phyloP scores from a whole-genome alignment of 2,113 vertebrate species.

The Malurus elegans region DNA sequence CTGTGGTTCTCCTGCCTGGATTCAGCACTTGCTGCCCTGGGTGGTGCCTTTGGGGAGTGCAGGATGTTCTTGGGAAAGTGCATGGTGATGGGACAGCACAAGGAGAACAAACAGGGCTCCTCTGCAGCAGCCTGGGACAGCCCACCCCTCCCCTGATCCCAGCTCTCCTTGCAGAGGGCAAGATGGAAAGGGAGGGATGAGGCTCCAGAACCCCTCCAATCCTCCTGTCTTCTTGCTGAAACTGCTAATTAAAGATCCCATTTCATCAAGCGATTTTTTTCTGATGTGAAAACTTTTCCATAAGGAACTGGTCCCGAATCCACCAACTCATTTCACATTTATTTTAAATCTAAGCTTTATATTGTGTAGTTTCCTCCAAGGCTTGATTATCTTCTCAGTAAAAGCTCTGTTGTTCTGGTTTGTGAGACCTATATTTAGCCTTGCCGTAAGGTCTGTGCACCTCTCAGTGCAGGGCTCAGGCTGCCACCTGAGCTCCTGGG shows the following conservation, averaged over 20 bases:
- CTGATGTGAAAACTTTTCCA: not conserved
- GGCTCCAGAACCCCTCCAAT: not conserved
- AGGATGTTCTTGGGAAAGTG: not conserved
- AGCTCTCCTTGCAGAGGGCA: not conserved
- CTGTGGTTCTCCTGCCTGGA: not conserved
- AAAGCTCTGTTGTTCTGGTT: conserved; percentile 24
- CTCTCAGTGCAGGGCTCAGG: not conserved
- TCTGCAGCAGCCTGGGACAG: not conserved
- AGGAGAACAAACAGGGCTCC: not conserved
- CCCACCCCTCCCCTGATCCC: not conserved
- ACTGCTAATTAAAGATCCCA: not conserved
- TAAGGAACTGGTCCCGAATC: conserved; percentile 14
- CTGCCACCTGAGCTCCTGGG: not conserved
- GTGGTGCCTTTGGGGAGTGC: not conserved
- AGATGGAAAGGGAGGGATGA: not conserved
- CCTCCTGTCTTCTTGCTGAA: not conserved
- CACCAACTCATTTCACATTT: conserved; percentile 30
- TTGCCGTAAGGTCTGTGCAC: not conserved
- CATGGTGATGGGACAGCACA: rapidly evolving
- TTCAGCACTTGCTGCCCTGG: not conserved
- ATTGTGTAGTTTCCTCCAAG: not conserved
- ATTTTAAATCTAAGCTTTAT: conserved; percentile 45
- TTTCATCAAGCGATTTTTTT: not conserved
- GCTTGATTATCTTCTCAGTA: conserved; percentile 31
- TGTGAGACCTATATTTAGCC: conserved; percentile 11